Evolutionary conservation across 1,140 invertebrate species (phyloP).

Genomic region (Bilobella aurantiaca): DNA sequence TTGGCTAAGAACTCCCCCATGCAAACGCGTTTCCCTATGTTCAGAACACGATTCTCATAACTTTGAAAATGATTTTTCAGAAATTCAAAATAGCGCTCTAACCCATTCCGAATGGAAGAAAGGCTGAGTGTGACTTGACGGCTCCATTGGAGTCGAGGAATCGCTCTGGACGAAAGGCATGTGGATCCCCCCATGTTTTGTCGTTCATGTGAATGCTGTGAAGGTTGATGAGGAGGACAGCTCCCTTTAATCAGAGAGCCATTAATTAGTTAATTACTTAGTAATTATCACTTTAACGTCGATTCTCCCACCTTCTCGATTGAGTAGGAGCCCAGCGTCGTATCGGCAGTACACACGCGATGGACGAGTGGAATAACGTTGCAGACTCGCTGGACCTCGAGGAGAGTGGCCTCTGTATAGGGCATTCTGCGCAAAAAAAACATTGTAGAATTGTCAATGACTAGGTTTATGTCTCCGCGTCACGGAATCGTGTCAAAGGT

Average conservation of each 20-base stretch:
- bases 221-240: slow-evolving; percentile 70
- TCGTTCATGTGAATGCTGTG: slow-evolving; percentile 62
- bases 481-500: neutral
- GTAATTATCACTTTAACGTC: neutral
- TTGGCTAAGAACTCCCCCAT: slow-evolving; percentile 73
- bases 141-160: slow-evolving; percentile 56
- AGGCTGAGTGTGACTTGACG: slow-evolving; percentile 51
- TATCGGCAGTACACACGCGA: slow-evolving; percentile 61
- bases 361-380: slow-evolving; percentile 66
- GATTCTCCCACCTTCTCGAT: slow-evolving; percentile 58
- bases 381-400: slow-evolving; percentile 65
- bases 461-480: neutral
- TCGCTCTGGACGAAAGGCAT: slow-evolving; percentile 63
- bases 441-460: neutral
- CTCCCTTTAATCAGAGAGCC: slow-evolving; percentile 46
- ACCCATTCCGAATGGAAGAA: slow-evolving; percentile 68
- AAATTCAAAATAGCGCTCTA: neutral
- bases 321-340: slow-evolving; percentile 54
- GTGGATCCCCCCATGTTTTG: slow-evolving; percentile 56
- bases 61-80: neutral
- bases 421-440: slow-evolving; percentile 50
- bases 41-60: slow-evolving; percentile 10
- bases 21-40: slow-evolving; percentile 62
- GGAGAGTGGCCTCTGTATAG: slow-evolving; percentile 63
- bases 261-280: neutral